Conservation (phyloP, 2,888 invertebrate species). For the Pristionchus maxplancki region DNA sequence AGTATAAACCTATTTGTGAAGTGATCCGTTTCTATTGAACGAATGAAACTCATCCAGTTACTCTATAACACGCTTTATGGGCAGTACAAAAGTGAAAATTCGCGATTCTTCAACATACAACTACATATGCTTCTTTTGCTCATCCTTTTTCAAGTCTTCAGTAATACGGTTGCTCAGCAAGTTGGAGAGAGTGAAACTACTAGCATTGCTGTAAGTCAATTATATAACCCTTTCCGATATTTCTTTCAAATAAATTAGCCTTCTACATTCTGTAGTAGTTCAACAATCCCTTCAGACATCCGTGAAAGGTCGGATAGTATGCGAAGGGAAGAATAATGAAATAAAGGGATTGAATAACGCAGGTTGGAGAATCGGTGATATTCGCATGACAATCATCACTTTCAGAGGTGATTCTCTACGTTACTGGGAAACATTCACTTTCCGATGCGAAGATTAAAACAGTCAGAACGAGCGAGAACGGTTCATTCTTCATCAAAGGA, state of each 20-base stretch:
- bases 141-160: background rate
- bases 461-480: background rate
- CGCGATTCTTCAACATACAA: background rate
- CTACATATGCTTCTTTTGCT: background rate
- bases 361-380: background rate
- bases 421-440: background rate
- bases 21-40: background rate
- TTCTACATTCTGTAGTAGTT: background rate
- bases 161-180: background rate
- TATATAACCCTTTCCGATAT: too few relatives aligned
- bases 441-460: background rate
- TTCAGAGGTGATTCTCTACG: background rate
- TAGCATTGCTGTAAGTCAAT: too few relatives aligned
- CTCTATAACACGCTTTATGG: background rate
- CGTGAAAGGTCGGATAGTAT: background rate
- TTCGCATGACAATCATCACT: background rate
- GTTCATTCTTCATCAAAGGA: background rate
- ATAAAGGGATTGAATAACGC: background rate
- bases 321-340: background rate
- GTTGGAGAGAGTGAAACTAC: too few relatives aligned
- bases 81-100: background rate
- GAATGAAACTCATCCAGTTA: background rate
- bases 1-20: background rate
- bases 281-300: background rate
- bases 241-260: too few relatives aligned